Conservation (phyloP, 2,113 vertebrate genomes). For the Micromys minutus region DNA sequence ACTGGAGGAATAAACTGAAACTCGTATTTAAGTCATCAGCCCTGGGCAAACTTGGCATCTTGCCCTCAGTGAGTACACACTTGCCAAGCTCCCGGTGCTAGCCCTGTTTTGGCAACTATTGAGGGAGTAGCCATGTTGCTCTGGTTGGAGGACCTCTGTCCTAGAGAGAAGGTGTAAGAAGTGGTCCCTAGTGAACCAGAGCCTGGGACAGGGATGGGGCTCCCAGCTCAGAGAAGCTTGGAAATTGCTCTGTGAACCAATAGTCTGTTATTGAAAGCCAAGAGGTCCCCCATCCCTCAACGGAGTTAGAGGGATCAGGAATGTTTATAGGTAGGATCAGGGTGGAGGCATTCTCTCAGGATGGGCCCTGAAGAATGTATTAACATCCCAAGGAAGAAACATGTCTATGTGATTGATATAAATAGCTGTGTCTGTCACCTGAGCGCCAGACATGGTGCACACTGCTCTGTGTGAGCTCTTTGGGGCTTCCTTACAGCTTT, state of each 20-base stretch:
- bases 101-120: background rate
- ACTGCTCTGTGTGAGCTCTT: fast-evolving
- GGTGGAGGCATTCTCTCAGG: background rate
- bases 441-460: fast-evolving
- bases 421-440: too few relatives aligned
- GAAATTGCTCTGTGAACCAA: background rate
- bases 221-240: background rate
- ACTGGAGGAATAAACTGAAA: background rate
- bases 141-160: background rate
- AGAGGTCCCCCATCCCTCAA: fast-evolving
- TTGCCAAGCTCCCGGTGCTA: background rate
- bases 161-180: background rate
- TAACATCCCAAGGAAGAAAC: background rate
- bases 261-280: fast-evolving
- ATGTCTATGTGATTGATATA: fast-evolving
- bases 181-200: fast-evolving
- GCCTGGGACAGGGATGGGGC: background rate
- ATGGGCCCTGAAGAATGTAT: too few relatives aligned
- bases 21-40: background rate
- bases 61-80: background rate
- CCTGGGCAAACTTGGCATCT: background rate
- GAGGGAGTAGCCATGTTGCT: background rate
- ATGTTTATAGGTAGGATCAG: background rate
- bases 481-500: background rate
- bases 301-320: background rate